These are phyloP conservation scores for Proctacanthus coquilletti DNA, from an alignment of 1,140 invertebrate species.

Conservation along the genomic window DNA sequence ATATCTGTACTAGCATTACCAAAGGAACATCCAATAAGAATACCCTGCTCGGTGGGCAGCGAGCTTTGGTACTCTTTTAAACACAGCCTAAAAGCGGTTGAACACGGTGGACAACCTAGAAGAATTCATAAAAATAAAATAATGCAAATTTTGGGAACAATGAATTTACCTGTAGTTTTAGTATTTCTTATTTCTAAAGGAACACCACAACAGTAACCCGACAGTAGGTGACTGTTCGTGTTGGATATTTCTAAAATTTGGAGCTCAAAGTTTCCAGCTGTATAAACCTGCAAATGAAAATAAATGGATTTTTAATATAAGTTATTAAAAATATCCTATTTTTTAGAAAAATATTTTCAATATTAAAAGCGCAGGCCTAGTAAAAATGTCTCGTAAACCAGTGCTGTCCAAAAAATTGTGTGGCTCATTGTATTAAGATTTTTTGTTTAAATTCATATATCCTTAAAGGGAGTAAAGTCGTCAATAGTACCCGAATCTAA, in stretches of 20 bases:
- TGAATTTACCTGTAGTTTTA: conserved; percentile 29
- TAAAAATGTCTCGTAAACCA: too few relatives aligned
- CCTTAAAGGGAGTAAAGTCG: too few relatives aligned
- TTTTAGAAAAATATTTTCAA: too few relatives aligned
- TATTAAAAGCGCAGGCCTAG: too few relatives aligned
- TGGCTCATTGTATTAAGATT: too few relatives aligned
- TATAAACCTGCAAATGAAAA: conserved; percentile 30
- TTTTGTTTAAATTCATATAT: too few relatives aligned
- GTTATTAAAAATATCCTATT: too few relatives aligned
- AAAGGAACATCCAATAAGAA: conserved; percentile 67
- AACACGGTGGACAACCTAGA: conserved; percentile 43
- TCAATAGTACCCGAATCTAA: too few relatives aligned
- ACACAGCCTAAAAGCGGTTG: conserved; percentile 73
- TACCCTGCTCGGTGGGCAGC: conserved; percentile 45
- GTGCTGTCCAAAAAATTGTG: too few relatives aligned
- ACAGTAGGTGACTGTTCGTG: conserved; percentile 60
- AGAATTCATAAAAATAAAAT: conserved; percentile 6
- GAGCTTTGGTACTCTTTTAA: conserved; percentile 84
- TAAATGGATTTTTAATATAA: too few relatives aligned
- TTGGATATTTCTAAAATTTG: conserved; percentile 81
- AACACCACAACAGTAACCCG: conserved; percentile 67
- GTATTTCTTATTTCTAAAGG: conserved; percentile 33
- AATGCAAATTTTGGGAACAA: too few relatives aligned
- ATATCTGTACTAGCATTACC: conserved; percentile 72
- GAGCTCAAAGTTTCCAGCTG: conserved; percentile 73